These are phyloP conservation scores for Cettia cetti DNA, from an alignment of 2,113 vertebrate species.

Conservation along the genomic window DNA sequence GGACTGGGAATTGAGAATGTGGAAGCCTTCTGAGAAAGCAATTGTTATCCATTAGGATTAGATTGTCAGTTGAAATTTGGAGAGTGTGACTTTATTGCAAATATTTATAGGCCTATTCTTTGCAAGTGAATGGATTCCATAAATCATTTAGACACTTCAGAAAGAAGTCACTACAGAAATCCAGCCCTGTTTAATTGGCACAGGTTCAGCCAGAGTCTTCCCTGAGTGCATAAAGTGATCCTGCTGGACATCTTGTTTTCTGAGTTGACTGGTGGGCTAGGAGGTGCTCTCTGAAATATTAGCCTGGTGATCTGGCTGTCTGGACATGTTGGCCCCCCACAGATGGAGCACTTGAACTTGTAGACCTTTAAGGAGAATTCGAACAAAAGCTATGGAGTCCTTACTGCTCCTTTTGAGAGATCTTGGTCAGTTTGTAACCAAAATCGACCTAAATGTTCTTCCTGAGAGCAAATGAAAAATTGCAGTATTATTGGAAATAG, in stretches of 20 bases:
- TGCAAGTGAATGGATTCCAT: accelerated
- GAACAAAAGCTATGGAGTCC: neutral
- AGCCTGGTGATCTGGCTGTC: neutral
- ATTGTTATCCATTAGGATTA: neutral
- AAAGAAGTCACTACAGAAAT: neutral
- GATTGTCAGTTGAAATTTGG: neutral
- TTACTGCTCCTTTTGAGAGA: neutral
- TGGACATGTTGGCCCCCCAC: accelerated
- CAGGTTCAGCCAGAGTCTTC: neutral
- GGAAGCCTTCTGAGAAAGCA: neutral
- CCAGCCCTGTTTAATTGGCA: neutral
- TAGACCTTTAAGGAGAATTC: neutral
- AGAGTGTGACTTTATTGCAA: neutral
- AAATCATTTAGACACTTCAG: neutral
- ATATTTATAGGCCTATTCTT: neutral
- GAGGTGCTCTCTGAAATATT: neutral
- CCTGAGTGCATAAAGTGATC: neutral
- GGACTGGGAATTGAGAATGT: neutral
- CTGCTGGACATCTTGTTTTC: neutral
- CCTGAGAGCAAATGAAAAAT: neutral
- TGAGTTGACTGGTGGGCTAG: neutral
- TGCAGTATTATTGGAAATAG: neutral
- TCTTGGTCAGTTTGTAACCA: neutral
- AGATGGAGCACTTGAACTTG: neutral
- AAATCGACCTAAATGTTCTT: neutral